Conservation (phyloP, 1,140 invertebrate genomes). For the Copidosoma floridanum region DNA sequence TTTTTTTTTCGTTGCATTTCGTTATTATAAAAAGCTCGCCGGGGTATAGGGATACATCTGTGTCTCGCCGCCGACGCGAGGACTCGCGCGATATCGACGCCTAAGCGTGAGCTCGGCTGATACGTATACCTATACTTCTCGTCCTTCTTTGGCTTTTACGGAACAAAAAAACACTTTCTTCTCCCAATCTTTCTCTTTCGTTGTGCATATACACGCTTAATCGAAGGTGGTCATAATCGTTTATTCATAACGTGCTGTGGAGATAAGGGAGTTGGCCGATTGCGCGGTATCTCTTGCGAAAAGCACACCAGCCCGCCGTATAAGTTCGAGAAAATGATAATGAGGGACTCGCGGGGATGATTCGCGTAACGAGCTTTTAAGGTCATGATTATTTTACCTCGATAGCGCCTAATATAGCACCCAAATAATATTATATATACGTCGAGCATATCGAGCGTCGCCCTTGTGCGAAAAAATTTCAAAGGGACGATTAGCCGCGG, state of each 20-base stretch:
- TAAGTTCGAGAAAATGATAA: too few relatives aligned
- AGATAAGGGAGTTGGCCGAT: too few relatives aligned
- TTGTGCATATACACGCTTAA: not conserved
- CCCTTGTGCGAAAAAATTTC: not conserved
- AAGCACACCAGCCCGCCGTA: too few relatives aligned
- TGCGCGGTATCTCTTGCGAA: too few relatives aligned
- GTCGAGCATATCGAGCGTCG: too few relatives aligned
- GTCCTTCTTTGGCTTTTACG: too few relatives aligned
- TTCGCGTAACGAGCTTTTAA: constrained; percentile 3
- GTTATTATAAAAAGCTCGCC: not conserved
- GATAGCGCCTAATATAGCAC: constrained; percentile 9
- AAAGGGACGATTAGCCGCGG: not conserved
- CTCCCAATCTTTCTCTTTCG: not conserved
- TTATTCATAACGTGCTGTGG: constrained; percentile 15
- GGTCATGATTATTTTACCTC: constrained; percentile 8
- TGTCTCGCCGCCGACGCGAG: not conserved
- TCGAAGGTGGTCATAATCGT: constrained; percentile 13
- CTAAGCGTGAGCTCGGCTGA: not conserved
- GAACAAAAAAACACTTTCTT: too few relatives aligned
- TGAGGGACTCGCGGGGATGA: not conserved
- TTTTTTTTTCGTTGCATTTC: not conserved
- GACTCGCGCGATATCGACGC: not conserved
- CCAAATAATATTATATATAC: too few relatives aligned
- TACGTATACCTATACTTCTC: too few relatives aligned
- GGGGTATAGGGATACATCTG: too few relatives aligned